Evolutionary conservation across 1,140 invertebrate species (phyloP).

Genomic region (Antheraea mylitta): DNA sequence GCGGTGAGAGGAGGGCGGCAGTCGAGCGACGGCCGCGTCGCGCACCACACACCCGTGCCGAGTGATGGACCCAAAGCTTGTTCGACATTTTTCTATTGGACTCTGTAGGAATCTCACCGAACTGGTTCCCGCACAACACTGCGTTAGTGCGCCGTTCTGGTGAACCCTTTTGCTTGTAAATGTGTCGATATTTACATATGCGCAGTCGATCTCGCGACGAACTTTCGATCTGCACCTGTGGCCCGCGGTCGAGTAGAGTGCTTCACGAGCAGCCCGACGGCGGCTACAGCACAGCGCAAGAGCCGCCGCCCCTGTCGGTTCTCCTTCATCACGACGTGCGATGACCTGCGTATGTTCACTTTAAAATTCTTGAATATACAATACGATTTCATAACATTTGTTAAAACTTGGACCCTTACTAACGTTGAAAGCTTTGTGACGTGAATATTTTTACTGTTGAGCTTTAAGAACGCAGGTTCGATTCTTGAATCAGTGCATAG

Average conservation of each 20-base stretch:
- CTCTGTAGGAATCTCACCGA: conserved; percentile 75
- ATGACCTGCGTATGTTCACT: conserved; percentile 69
- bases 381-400: background rate
- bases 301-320: conserved; percentile 64
- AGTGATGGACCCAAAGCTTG: conserved; percentile 67
- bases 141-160: conserved; percentile 76
- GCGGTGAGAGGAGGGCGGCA: conserved; percentile 68
- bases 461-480: background rate
- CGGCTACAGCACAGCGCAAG: conserved; percentile 36
- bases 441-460: background rate
- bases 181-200: conserved; percentile 78
- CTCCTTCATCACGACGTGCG: conserved; percentile 64
- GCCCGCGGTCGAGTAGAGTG: conserved; percentile 42
- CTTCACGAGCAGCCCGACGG: conserved; percentile 42
- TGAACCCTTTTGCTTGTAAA: conserved; percentile 79
- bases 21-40: conserved; percentile 68
- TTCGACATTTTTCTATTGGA: conserved; percentile 75
- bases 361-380: conserved; percentile 7
- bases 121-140: conserved; percentile 74
- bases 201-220: conserved; percentile 72
- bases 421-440: no score
- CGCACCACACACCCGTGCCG: conserved; percentile 64
- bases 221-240: conserved; percentile 72
- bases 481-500: background rate
- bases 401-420: background rate